Base-by-base conservation (phyloP, 2,113 vertebrate genomes). In the Syngnathus floridae region DNA sequence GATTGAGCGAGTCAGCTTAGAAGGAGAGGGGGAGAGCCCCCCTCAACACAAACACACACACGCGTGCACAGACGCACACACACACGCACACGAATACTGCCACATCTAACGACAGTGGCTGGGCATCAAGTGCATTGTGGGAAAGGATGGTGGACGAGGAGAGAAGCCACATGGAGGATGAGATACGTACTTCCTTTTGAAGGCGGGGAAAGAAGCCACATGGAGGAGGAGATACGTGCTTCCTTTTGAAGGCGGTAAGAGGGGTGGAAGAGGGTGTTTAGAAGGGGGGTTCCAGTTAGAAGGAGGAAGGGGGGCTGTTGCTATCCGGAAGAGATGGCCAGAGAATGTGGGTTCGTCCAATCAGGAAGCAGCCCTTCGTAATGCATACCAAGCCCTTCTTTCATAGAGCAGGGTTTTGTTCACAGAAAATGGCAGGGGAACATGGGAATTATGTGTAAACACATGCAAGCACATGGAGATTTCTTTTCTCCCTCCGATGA, bases 271-370 rank as follows among this genome's bases (percentile, higher is more conserved):
- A 64, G 51, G 9, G 40, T 40, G 57, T 37, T 21, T 40, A 80
- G 67, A 68, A 52, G 37, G 74, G 81, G 84, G 82, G 75, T 86
- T 85, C 75, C 78, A 72, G 80, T 73, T 71, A 82, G 70, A 75
- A 72, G 71, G 62, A 76, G 62, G 74, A 76, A 70, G 69, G 84
- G 86, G 84, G 84, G 79, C 82, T 91, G 89, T 91, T 91, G 90
- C 90, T 89, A 91, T 86, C 88, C 88, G 88, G 90, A 91, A 91
- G 88, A 73, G 80, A 79, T 86, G 70, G 77, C 75, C 65, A 82
- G 78, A 86, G 84, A 83, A 85, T 73, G 73, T 55, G 71, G 63
- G 64, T 67, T 81, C 41, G 67, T 67, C 90, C 89, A 91, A 91
- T 91, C 88, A 81, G 21, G 5, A 60, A 36, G 55, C 75, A 68